Conservation (phyloP, 2,113 vertebrate species). For the Ceuthmochares aereus region DNA sequence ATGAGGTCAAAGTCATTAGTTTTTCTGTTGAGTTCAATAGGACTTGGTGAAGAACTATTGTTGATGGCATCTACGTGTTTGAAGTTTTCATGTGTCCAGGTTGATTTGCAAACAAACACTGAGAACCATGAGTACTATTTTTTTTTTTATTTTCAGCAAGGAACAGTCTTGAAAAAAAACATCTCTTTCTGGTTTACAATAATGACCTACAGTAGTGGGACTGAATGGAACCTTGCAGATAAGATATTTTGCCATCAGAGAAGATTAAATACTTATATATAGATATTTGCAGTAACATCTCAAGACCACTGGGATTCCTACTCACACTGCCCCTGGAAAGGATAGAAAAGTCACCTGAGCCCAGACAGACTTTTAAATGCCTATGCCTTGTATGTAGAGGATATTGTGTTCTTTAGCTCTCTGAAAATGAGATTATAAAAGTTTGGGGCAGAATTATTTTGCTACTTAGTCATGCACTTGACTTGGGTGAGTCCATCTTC, state of each 20-base stretch:
- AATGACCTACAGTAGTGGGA: background rate
- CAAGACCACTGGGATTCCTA: background rate
- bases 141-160: background rate
- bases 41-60: background rate
- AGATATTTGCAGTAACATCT: background rate
- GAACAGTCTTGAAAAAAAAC: background rate
- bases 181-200: background rate
- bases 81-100: background rate
- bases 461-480: background rate
- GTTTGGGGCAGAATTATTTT: background rate
- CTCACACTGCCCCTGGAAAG: background rate
- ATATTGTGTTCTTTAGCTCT: background rate
- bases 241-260: background rate
- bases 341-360: background rate
- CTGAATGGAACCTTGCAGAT: background rate
- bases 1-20: background rate
- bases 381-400: rapidly evolving
- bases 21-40: background rate
- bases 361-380: background rate
- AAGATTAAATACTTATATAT: background rate
- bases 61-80: background rate
- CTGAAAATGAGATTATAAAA: background rate
- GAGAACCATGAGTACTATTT: rapidly evolving
- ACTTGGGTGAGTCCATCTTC: background rate
- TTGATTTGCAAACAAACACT: background rate